Conservation (phyloP, 2,888 invertebrate genomes). For the Myathropa florea region DNA sequence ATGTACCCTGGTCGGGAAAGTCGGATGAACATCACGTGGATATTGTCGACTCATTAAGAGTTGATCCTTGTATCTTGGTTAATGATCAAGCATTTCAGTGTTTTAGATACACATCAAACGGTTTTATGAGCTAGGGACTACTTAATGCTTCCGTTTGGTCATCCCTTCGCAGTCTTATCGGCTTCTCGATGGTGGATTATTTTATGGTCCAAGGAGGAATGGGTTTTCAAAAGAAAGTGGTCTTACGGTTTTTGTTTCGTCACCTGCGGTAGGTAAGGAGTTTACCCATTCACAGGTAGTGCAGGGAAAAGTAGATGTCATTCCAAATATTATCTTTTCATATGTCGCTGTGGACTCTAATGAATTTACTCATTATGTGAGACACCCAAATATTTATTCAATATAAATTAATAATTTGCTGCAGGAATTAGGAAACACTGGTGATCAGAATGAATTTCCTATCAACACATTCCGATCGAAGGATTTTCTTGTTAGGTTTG, state of each 20-base stretch:
- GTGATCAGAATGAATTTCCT: not conserved
- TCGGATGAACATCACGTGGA: not conserved
- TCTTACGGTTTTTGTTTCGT: not conserved
- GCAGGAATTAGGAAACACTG: not conserved
- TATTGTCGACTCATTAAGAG: not conserved
- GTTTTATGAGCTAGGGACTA: not conserved
- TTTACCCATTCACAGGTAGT: not conserved
- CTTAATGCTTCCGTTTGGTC: not conserved
- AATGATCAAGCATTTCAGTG: not conserved
- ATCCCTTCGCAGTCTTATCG: not conserved
- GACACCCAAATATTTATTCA: not conserved
- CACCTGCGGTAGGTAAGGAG: slow-evolving; percentile 37
- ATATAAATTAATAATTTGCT: not conserved
- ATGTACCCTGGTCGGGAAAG: not conserved
- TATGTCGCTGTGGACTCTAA: not conserved
- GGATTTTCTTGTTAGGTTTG: not conserved
- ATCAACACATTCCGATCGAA: not conserved
- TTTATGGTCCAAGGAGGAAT: slow-evolving; percentile 2
- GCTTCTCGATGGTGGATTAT: slow-evolving; percentile 4
- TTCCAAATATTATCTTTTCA: not conserved
- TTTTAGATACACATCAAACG: not conserved
- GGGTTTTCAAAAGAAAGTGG: not conserved
- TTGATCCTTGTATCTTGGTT: not conserved
- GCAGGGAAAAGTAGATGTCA: not conserved
- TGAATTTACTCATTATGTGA: not conserved